phyloP scores from a whole-genome alignment of 2,113 vertebrate genomes.

The Psittacara wagleri region DNA sequence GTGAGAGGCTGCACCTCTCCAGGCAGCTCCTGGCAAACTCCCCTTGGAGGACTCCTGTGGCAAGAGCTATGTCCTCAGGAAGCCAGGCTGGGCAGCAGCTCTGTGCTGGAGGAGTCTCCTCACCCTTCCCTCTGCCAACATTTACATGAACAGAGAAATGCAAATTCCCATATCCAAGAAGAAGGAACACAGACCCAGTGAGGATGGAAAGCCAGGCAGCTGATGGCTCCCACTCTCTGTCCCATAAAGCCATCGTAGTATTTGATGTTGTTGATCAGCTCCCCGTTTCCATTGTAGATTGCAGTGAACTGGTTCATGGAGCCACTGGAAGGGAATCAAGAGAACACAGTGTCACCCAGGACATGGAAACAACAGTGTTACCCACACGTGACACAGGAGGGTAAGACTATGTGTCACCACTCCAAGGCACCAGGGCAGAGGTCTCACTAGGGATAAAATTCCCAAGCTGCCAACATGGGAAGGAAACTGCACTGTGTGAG shows the following conservation, averaged over 20 bases:
- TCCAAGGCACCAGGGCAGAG: no score
- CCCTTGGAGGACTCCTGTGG: background rate
- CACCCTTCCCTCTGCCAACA: background rate
- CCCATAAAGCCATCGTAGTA: conserved; percentile 99
- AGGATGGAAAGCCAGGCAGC: conserved; percentile 97
- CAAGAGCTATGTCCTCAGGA: background rate
- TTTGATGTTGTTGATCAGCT: conserved; percentile 97
- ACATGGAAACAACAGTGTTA: fast-evolving
- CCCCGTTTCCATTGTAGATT: conserved; percentile 89
- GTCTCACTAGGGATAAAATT: background rate
- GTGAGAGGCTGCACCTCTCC: background rate
- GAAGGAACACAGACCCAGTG: conserved; percentile 85
- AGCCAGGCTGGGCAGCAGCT: background rate
- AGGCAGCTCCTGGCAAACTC: background rate
- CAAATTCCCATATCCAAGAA: background rate
- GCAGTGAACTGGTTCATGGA: conserved; percentile 99
- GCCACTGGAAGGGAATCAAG: conserved; percentile 76
- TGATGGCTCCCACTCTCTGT: conserved; percentile 96
- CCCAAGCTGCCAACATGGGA: background rate
- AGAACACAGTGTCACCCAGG: background rate
- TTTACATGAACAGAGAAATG: fast-evolving
- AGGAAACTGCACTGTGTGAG: background rate
- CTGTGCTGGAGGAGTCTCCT: background rate
- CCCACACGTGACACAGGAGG: background rate
- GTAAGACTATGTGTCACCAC: no score